phyloP scores from a whole-genome alignment of 2,888 invertebrate species.

The Carcina quercana region DNA sequence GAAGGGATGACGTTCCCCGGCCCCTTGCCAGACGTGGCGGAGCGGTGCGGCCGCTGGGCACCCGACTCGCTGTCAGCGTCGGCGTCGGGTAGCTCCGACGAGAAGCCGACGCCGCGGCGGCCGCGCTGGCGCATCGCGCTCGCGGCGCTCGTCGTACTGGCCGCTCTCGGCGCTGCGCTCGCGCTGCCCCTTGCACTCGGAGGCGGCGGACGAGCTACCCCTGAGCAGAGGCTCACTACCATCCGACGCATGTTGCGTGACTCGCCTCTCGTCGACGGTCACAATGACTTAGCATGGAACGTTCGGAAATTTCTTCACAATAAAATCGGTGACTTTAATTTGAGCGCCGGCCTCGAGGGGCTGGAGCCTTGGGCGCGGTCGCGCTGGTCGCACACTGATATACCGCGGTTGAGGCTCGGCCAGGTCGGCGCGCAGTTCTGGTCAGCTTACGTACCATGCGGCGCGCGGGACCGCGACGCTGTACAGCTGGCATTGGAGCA shows the following conservation, averaged over 20 bases:
- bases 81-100: conserved; percentile 66
- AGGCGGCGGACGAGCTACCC: conserved; percentile 63
- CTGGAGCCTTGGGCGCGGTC: conserved; percentile 89
- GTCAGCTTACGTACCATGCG: conserved; percentile 92
- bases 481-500: conserved; percentile 90
- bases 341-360: conserved; percentile 77
- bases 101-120: conserved; percentile 67
- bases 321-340: conserved; percentile 79
- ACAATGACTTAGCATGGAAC: conserved; percentile 93
- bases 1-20: conserved; percentile 70
- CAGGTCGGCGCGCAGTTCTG: conserved; percentile 94
- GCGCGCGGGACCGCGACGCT: conserved; percentile 87
- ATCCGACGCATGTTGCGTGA: conserved; percentile 79
- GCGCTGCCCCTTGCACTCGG: conserved; percentile 73
- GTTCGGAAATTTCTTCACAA: conserved; percentile 91
- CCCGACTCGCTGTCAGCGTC: conserved; percentile 65
- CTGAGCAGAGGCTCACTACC: conserved; percentile 78
- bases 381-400: conserved; percentile 95
- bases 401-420: conserved; percentile 87
- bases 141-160: conserved; percentile 74
- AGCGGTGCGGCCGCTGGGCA: conserved; percentile 69
- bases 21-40: conserved; percentile 68
- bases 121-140: conserved; percentile 73
- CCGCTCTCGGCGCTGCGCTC: conserved; percentile 73
- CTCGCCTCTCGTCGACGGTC: conserved; percentile 84